Base-by-base conservation (phyloP, 2,113 vertebrate genomes). In the Oostethus manadensis region DNA sequence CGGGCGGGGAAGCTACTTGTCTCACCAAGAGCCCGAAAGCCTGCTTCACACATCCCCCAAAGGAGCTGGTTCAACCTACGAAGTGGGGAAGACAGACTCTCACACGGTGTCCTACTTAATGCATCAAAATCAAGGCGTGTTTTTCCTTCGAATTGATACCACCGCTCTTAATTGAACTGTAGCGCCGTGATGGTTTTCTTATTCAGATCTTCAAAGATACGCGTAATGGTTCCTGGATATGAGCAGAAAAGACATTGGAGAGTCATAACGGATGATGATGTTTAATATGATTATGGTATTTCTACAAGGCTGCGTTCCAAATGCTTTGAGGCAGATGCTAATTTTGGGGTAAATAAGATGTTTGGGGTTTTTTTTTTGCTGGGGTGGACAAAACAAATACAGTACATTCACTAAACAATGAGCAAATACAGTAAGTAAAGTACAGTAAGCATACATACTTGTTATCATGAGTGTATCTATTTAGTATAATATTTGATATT, bases 1-100 rank as follows among this genome's bases (percentile, higher is more conserved):
- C 62, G 45, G 77, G 78, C n/a, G n/a, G 83, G 82, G 64, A 56
- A 73, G 73, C 77, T 58, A 79, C 81, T 87, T 81, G 79, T 85
- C 79, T 85, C 81, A 55, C 70, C 79, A 60, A 46, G 21, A 48
- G 79, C 62, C 72, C 76, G 66, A 72, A 75, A 74, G 79, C 35
- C 76, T 61, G 46, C 60, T 82, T 79, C 54, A 60, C 60, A 78
- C 51, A 62, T 75, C 66, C 60, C 69, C 78, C 74, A 60, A 54
- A 80, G 78, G 74, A 81, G 81, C 68, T 66, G 76, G 82, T 62
- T 76, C 83, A 82, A 73, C 68, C 66, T 74, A 66, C 70, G 56
- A 42, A 20, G 56, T 63, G 56, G 61, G 58, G 63, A 73, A 76
- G 66, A 63, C 66, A 67, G 18, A 56, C 71, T 77, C 66, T 70